Percentiles rank a stretch among this genome's conserved stretches.
Conservation (phyloP, 2,797 vertebrate species). For the Liasis olivaceus region DNA sequence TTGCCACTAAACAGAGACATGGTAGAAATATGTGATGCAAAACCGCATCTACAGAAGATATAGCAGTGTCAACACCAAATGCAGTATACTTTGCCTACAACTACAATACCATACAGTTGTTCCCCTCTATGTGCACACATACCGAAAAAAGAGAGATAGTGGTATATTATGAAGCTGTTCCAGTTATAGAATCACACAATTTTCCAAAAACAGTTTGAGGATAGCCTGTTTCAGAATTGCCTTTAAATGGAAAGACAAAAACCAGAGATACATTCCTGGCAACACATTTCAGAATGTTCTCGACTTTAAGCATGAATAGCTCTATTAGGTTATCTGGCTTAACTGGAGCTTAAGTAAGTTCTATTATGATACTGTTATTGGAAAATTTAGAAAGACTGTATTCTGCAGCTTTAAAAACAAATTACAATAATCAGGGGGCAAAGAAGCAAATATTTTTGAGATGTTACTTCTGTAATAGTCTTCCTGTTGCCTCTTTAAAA, state of each 20-base stretch:
- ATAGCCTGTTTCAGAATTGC: background rate
- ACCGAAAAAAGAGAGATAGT: background rate
- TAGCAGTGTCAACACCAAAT: background rate
- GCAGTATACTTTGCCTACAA: background rate
- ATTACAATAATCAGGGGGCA: background rate
- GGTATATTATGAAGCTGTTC: background rate
- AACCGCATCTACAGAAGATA: background rate
- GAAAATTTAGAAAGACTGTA: background rate
- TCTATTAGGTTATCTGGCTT: background rate
- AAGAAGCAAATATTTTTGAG: background rate
- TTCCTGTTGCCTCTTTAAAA: background rate
- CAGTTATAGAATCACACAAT: background rate
- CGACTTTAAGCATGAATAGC: slow-evolving; percentile 2
- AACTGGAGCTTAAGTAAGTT: background rate
- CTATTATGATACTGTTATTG: background rate
- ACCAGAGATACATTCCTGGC: background rate
- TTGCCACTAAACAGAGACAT: background rate
- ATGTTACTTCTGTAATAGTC: background rate
- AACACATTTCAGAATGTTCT: background rate
- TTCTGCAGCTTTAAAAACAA: background rate
- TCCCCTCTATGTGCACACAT: background rate
- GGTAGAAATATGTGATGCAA: background rate
- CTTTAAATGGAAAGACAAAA: background rate
- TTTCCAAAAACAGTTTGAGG: background rate
- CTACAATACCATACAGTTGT: background rate